Evolutionary conservation across 2,113 vertebrate species (phyloP), one percentile per base, ranked within the genome.

Genomic region (Geococcyx californianus): DNA sequence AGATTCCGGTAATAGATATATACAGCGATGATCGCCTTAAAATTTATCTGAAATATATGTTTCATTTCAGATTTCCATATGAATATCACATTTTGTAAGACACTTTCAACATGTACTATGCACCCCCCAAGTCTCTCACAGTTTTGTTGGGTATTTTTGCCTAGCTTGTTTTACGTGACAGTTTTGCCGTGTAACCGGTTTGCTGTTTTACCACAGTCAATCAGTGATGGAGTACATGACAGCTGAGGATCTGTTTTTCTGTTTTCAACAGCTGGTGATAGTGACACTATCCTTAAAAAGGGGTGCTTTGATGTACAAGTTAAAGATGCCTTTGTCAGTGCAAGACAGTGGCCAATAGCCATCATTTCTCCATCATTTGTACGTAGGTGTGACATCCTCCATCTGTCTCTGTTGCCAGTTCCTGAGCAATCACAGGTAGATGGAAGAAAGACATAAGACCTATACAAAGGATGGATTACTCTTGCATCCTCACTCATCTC

Each of bases 371-470:
- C 66, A 44, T 84, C 73, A 31, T 84, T 92, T 56, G 13, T 64
- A 45, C 40, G 76, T 68, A 81, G 84, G 79, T 93, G 91, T 93
- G 94, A 95, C 86, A 93, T 44, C 38, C 73, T 89, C 84, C 95
- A 90, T 94, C 92, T 97, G 76, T 72, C 86, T 94, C 86, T 84
- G 47, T 59, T 89, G 76, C 51, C 68, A 34, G 38, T 67, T 56
- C 72, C 73, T 10, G 24, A 88, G 86, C 52, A 94, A 86, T 40
- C 68, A 52, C 34, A 68, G 68, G 83, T 93, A 93, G 79, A 77
- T 24, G 29, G 86, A 93, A 84, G 63, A 83, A 79, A 88, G 38
- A 31, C 55, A 38, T 84, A 74, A 94, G 18, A 90, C 26, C 34
- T 81, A 34, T 38, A 38, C 55, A 89, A 89, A 74, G 34, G 33